Evolutionary conservation across 1,140 invertebrate species (phyloP).

Genomic region (Meteorus sp.): DNA sequence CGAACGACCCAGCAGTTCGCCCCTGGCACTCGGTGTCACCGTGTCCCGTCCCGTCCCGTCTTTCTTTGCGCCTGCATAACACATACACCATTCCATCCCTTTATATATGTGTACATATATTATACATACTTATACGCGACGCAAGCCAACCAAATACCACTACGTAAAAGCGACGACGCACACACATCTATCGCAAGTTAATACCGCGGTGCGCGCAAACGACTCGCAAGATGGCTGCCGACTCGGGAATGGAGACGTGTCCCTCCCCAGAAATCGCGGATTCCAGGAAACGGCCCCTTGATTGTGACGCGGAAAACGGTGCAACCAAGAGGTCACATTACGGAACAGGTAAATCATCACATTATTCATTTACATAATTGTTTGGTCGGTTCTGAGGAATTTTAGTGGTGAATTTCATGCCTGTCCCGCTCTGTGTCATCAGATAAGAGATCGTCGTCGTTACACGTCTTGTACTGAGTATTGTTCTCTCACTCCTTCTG

Average conservation of each 20-base stretch:
- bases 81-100: neutral
- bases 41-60: constrained; percentile 14
- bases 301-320: constrained; percentile 83
- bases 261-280: constrained; percentile 78
- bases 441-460: too few relatives aligned
- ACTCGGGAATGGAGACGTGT: constrained; percentile 81
- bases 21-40: constrained; percentile 26
- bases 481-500: neutral
- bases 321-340: constrained; percentile 87
- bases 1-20: constrained; percentile 17
- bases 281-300: constrained; percentile 83
- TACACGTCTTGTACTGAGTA: neutral
- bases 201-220: constrained; percentile 50
- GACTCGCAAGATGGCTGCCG: constrained; percentile 71
- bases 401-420: too few relatives aligned
- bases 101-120: neutral
- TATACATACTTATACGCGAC: too few relatives aligned
- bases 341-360: constrained; percentile 72
- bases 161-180: neutral
- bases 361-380: neutral
- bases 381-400: too few relatives aligned
- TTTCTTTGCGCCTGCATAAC: constrained; percentile 3
- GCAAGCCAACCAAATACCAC: neutral
- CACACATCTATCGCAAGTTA: too few relatives aligned
- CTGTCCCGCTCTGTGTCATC: too few relatives aligned